Base-by-base conservation (phyloP, 1,140 invertebrate genomes). In the Drosophila sproati region DNA sequence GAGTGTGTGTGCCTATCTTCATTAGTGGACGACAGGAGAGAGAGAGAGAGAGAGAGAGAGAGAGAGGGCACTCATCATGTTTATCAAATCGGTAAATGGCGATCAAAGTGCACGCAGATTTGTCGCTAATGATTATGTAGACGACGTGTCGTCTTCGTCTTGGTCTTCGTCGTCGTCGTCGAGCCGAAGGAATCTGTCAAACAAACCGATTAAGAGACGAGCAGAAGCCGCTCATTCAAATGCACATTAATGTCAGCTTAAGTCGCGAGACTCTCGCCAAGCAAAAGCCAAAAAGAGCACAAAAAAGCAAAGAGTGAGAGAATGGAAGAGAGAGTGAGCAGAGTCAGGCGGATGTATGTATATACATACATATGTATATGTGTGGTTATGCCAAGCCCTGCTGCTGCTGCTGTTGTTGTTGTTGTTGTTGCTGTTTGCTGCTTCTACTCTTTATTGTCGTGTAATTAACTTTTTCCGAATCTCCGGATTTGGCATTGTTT, bases 391-490 rank as follows among this genome's bases (percentile, higher is more conserved):
- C 35, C 32, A 51, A 8, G 47, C 29, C 41, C 67, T 5, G 12
- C 12, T 31, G 60, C 12, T 6, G 7, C 6, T 35, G 51, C 20
- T 28, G 45, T 50, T 50, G 43, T 59, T 50, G 52, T 54, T 60
- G 34, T 20, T 31, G 50, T 43, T 45, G 45, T n/a, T 29, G 10
- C 39, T 45, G 55, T 43, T 45, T 50, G 59, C 63, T 71, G 56
- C 63, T 71, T 80, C 83, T 88, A 85, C 85, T 70, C 77, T 88
- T 88, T 88, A 88, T 88, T 89, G 85, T 89, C 80, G 67, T 89
- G 85, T 88, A 88, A 88, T 88, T 88, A 88, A 88, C 83, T 88
- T 88, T 88, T 88, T 88, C 83, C 80, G 83, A 88, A 88, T 88
- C 83, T 82, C 85, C 80, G 83, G 85, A 88, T 88, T 88, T 89